Evolutionary conservation across 37 sponge, comb jelly and placozoan genomes (phyloP), one percentile per base, ranked within the genome.

Genomic region (Petrosia ficiformis): DNA sequence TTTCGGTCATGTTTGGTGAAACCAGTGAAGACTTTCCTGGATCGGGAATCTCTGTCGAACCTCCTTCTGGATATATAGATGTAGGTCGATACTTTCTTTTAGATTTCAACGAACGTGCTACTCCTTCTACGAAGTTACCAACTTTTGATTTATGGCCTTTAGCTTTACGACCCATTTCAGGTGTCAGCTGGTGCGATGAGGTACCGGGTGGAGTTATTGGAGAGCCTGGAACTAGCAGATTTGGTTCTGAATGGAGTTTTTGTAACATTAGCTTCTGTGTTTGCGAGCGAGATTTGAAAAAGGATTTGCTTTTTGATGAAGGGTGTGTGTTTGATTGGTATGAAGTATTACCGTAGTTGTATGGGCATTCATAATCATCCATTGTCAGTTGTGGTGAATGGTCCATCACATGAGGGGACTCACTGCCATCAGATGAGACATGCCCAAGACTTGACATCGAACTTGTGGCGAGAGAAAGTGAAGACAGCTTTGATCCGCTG

Each of bases 271-370:
- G 26, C 5, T 61, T 11, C 6, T 11, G 14, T n/a, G 63, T 22
- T 11, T 61, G 63, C 6, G 63, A n/a, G n/a, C 28, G 28, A 61
- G 63, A 26, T 29, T 61, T 61, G 63, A 26, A n/a, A 22, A 61
- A 29, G 6, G 22, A 26, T 29, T 22, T 8, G 6, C 25, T 6
- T 26, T 24, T 22, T 14, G 14, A 8, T 61, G 63, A 29, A n/a
- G 28, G 22, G 5, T 61, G 63, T 61, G 63, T 61, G 28, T 6
- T 11, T 11, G 22, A 26, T 26, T 24, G n/a, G 14, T 48, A 48
- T 14, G 54, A 48, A 48, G 54, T 48, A 39, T 74, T 83, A 58
- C 70, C 70, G 33, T 67, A 26, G 31, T 68, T 82, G 71, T 26
- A 31, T 28, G 60, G 26, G 22, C 74, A 73, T 31, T 42, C 65